Conservation (phyloP, 2,888 invertebrate species). For the Diaprepes abbreviatus region DNA sequence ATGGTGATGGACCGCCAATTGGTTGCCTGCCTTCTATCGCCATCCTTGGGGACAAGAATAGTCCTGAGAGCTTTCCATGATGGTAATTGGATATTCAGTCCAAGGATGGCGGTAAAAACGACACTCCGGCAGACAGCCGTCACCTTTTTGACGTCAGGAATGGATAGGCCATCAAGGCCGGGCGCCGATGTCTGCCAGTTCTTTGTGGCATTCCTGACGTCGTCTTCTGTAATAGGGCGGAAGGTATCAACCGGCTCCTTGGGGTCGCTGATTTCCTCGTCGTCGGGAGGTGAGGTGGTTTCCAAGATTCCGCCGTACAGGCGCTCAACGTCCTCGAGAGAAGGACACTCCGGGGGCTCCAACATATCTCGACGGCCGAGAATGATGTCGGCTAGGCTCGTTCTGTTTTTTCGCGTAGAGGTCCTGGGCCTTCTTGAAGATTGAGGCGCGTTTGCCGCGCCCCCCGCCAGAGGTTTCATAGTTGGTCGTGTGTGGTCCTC, state of each 20-base stretch:
- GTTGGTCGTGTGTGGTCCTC: background rate
- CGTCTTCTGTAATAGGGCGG: slow-evolving; percentile 11
- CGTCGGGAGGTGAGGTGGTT: slow-evolving; percentile 7
- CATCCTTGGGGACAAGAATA: slow-evolving; percentile 10
- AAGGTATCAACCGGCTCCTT: background rate
- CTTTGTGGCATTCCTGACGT: background rate
- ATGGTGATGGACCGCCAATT: slow-evolving; percentile 60
- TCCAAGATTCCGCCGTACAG: background rate
- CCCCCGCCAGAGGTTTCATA: too few species aligned
- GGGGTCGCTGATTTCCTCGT: slow-evolving; percentile 5
- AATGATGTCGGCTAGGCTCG: background rate
- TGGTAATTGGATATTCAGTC: background rate
- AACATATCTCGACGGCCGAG: background rate
- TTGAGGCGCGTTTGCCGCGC: slow-evolving; percentile 12
- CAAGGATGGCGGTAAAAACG: background rate
- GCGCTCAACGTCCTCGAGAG: background rate
- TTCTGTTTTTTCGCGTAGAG: background rate
- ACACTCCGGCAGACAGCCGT: background rate
- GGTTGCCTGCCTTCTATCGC: background rate
- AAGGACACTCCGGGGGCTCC: background rate
- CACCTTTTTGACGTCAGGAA: background rate
- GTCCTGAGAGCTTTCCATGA: background rate
- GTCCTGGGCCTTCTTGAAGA: slow-evolving; percentile 24
- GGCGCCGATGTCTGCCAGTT: slow-evolving; percentile 18
- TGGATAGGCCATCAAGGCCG: too few species aligned